Evolutionary conservation across 1,140 invertebrate genomes (phyloP), one percentile per base, ranked within the genome.

Genomic region (Helicoverpa zea): DNA sequence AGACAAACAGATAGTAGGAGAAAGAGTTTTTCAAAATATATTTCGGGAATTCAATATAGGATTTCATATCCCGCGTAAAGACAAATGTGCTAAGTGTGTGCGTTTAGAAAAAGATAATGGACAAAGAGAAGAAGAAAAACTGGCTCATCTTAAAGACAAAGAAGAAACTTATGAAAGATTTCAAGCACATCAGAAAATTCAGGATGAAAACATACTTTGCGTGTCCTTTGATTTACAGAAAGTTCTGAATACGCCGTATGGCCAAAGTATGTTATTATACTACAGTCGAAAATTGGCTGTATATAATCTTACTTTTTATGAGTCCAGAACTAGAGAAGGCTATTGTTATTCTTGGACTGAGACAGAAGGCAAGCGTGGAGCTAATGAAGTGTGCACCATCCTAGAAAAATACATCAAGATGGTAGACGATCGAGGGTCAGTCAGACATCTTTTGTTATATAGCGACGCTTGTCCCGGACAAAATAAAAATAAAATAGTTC

Each of bases 281-380:
- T n/a, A n/a, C n/a, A n/a, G n/a, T n/a, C n/a, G n/a, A n/a, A n/a
- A n/a, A n/a, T n/a, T n/a, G n/a, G n/a, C n/a, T n/a, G n/a, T n/a
- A n/a, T n/a, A n/a, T 58, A 74, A 81, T 47, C 23, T 76, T 49
- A 51, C n/a, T 13, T 76, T 81, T 70, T 81, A 81, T 70, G 73
- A 81, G 64, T 43, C 12, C 16, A 52, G 29, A 14, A 81, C 79
- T 23, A 81, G 70, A 75, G n/a, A 81, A n/a, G 72, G 59, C 2
- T 68, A 5, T 14, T 76, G 79, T 30, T 81, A 58, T 23, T 49
- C 16, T 11, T 81, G 80, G 80, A 11, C 9, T 58, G 80, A 81
- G 49, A 58, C 35, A 13, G 35, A 81, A 49, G 73, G 72, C 14
- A 81, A 81, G 52, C 54, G 73, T 35, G 80, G 80, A 43, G 63